Evolutionary conservation across 2,113 vertebrate genomes (phyloP), one percentile per base, ranked within the genome.

Genomic region (Albula glossodonta): DNA sequence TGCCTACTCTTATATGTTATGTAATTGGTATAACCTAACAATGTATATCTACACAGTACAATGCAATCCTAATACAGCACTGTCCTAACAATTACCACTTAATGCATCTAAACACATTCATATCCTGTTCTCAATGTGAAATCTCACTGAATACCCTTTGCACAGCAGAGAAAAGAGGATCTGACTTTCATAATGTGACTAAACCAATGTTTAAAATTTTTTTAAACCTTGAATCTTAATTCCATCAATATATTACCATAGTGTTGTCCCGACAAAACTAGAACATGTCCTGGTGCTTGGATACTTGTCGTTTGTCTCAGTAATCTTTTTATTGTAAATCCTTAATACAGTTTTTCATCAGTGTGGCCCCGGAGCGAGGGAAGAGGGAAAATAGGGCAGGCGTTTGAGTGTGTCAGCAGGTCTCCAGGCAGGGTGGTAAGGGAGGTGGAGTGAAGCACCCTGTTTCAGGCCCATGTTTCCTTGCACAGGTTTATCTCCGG

Each of bases 401-500:
- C 48, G 22, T 4, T 63, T 3, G 17, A 1, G 79, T 80, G 48
- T 80, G 48, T 51, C 50, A 51, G 49, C 78, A 1, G 78, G 80
- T 52, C 80, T 79, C 78, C 7, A 2, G 60, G 60, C 60, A 63
- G 60, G 12, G n/a, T 15, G 78, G 48, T 25, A n/a, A 17, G 41
- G 31, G 78, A 48, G 12, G 77, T 2, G 10, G 31, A 22, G 22
- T 57, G 19, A 60, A 41, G 31, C 48, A 17, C 87, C 60, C 63
- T 41, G 81, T 85, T 88, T 91, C 85, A 60, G 83, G 90, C 90
- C 89, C 89, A 80, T 86, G 90, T 83, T 19, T 93, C 92, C 92
- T 91, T 89, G 90, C 90, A 81, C 88, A 92, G 93, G 93, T 94
- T 95, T 93, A 94, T 94, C 92, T 91, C 90, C 87, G 86, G 84